phyloP scores from a whole-genome alignment of 1,140 invertebrate species.

The Helicorthomorpha holstii region DNA sequence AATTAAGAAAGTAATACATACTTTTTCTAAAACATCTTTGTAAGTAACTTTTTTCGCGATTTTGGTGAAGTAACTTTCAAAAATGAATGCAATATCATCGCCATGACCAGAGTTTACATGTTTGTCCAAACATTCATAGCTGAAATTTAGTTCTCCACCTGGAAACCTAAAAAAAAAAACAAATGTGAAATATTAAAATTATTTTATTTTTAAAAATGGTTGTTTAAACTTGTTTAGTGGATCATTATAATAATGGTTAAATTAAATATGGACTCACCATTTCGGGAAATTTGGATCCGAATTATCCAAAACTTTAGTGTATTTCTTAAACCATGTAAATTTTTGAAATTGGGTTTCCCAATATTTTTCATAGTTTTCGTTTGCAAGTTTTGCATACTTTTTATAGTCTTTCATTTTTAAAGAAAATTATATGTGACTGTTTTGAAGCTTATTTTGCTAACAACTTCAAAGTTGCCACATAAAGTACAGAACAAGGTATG shows the following conservation, averaged over 20 bases:
- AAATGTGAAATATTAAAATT: not conserved
- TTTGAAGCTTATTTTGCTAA: too few relatives aligned
- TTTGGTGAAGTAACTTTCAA: slow-evolving; percentile 72
- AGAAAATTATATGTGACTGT: too few relatives aligned
- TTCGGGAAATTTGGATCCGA: slow-evolving; percentile 67
- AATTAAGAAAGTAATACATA: slow-evolving; percentile 19
- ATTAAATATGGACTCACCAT: slow-evolving; percentile 43
- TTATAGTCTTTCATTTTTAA: too few relatives aligned
- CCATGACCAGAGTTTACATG: slow-evolving; percentile 44
- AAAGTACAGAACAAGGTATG: too few relatives aligned
- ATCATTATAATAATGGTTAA: too few relatives aligned
- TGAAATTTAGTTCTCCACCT: slow-evolving; percentile 77
- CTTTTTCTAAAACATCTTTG: slow-evolving; percentile 54
- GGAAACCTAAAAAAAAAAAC: slow-evolving; percentile 43
- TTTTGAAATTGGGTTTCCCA: slow-evolving; percentile 57
- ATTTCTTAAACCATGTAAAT: slow-evolving; percentile 65
- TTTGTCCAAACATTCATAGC: slow-evolving; percentile 79
- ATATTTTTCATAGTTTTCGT: too few relatives aligned
- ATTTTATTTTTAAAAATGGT: not conserved
- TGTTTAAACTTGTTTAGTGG: too few relatives aligned
- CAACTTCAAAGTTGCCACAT: too few relatives aligned
- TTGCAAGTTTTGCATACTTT: too few relatives aligned
- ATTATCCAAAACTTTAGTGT: slow-evolving; percentile 66
- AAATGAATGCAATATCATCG: slow-evolving; percentile 53
- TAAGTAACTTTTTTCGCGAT: slow-evolving; percentile 59